These are phyloP conservation scores for Drosophila tropicalis DNA, from an alignment of 1,140 invertebrate genomes.

Conservation along the genomic window DNA sequence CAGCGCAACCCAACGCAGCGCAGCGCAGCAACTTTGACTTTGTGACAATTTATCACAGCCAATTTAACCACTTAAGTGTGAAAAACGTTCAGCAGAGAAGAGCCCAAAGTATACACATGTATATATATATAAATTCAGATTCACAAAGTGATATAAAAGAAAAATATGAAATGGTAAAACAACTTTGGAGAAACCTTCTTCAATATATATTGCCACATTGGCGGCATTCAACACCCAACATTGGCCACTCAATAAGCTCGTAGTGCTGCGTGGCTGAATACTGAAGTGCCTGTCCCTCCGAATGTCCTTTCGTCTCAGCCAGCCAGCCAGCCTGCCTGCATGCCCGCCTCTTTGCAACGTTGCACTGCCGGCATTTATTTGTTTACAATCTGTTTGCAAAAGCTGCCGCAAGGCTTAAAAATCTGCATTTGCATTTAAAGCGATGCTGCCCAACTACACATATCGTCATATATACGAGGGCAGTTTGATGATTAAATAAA, in stretches of 20 bases:
- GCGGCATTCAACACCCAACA: slow-evolving; percentile 35
- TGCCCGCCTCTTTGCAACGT: slow-evolving; percentile 1
- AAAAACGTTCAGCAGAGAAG: slow-evolving; percentile 61
- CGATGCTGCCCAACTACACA: slow-evolving; percentile 19
- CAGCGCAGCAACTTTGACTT: slow-evolving; percentile 69
- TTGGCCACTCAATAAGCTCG: slow-evolving; percentile 55
- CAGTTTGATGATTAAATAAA: neutral
- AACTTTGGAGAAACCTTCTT: slow-evolving; percentile 28
- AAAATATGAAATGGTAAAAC: slow-evolving; percentile 27
- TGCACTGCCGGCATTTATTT: slow-evolving; percentile 70
- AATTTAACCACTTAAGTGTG: slow-evolving; percentile 81
- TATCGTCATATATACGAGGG: slow-evolving; percentile 6
- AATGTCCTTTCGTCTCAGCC: neutral
- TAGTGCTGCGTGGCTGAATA: slow-evolving; percentile 22
- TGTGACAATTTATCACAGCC: slow-evolving; percentile 78
- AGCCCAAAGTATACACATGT: neutral
- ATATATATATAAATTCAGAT: neutral
- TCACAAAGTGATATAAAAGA: slow-evolving; percentile 20
- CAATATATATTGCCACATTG: slow-evolving; percentile 20
- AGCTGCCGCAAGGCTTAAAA: slow-evolving; percentile 71
- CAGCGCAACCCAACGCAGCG: slow-evolving; percentile 27
- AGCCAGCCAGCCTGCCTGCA: neutral
- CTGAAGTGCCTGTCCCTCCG: slow-evolving; percentile 29
- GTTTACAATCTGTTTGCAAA: slow-evolving; percentile 78
- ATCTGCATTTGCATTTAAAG: slow-evolving; percentile 69